Evolutionary conservation across 2,113 vertebrate species (phyloP).

Genomic region (Phocoena sinus): DNA sequence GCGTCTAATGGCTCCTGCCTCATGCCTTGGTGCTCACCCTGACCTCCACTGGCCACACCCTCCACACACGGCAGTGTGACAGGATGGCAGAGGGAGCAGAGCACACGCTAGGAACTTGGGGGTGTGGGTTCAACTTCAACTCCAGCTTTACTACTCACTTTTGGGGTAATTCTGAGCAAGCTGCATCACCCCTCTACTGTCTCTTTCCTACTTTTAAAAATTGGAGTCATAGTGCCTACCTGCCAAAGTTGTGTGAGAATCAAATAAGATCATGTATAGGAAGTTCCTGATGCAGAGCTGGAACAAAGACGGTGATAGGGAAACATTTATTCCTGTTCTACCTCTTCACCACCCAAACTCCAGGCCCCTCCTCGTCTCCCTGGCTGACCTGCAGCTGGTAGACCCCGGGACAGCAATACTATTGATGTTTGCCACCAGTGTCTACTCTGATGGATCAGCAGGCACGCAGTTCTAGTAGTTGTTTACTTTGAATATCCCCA

Average conservation of each 20-base stretch:
- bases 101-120: neutral
- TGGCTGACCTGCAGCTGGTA: neutral
- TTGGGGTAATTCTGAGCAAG: neutral
- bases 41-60: neutral
- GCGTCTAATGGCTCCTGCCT: neutral
- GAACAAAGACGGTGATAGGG: neutral
- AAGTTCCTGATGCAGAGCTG: neutral
- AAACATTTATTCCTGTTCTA: neutral
- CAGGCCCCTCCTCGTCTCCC: neutral
- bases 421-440: neutral
- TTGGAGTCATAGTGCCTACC: neutral
- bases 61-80: neutral
- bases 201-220: neutral
- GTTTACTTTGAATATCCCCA: neutral
- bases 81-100: neutral
- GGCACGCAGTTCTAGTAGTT: neutral
- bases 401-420: too few species aligned
- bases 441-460: neutral
- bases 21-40: neutral
- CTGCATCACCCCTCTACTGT: neutral
- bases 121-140: neutral
- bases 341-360: neutral
- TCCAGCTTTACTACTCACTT: neutral
- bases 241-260: neutral
- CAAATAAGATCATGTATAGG: neutral